These are phyloP conservation scores for Sepioteuthis lessoniana DNA, from an alignment of 2,888 invertebrate genomes.

Conservation along the genomic window DNA sequence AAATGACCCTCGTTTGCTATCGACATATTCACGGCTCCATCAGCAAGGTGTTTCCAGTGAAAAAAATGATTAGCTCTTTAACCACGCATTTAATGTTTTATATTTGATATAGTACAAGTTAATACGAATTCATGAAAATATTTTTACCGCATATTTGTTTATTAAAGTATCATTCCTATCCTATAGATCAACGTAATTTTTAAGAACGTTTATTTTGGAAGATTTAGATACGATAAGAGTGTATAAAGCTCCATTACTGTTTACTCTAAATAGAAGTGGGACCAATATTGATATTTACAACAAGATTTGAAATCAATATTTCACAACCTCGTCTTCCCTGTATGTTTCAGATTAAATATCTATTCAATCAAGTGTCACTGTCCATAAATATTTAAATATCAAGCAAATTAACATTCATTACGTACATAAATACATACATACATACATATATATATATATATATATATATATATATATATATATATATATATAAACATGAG, in stretches of 20 bases:
- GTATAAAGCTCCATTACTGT: background rate
- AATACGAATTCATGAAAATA: background rate
- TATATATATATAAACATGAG: background rate
- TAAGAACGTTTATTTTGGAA: background rate
- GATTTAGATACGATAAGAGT: background rate
- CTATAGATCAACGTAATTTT: background rate
- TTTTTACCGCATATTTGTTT: background rate
- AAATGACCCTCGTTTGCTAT: no score
- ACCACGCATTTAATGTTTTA: no score
- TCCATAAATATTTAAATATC: background rate
- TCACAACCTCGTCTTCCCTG: background rate
- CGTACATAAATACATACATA: background rate
- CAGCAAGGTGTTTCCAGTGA: no score
- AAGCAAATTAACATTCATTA: background rate
- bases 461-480: conserved; percentile 2
- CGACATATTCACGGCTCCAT: no score
- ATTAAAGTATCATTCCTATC: background rate
- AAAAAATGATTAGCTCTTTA: no score
- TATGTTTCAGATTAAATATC: background rate
- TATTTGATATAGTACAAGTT: background rate
- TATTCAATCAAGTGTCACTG: background rate
- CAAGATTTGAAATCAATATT: background rate
- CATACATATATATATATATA: background rate
- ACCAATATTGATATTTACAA: background rate
- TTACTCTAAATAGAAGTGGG: background rate